phyloP scores from a whole-genome alignment of 2,797 vertebrate genomes.

The Trichosurus vulpecula region DNA sequence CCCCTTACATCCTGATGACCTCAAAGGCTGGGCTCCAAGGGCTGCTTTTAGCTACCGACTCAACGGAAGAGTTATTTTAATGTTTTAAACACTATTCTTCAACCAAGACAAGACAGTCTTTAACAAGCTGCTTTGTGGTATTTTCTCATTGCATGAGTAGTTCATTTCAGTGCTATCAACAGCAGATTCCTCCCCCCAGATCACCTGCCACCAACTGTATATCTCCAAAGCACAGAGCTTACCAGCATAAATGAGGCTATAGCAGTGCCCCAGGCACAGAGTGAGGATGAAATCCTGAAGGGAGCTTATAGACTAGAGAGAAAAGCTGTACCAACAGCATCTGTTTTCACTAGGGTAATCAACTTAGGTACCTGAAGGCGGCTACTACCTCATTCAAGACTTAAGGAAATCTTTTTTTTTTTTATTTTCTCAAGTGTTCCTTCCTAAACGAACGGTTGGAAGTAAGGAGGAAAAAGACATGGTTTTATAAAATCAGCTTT shows the following conservation, averaged over 20 bases:
- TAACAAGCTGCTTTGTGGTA: background rate
- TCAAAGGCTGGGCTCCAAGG: background rate
- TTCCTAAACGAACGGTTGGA: constrained; percentile 36
- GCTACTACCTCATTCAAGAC: constrained; percentile 43
- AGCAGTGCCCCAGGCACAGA: constrained; percentile 63
- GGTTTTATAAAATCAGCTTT: constrained; percentile 42
- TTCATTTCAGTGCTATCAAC: constrained; percentile 50
- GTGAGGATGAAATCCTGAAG: constrained; percentile 59
- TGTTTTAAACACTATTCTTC: constrained; percentile 20
- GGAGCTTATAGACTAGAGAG: constrained; percentile 68
- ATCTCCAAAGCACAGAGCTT: constrained; percentile 46
- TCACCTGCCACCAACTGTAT: constrained; percentile 39
- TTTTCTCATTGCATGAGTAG: background rate
- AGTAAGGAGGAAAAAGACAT: background rate
- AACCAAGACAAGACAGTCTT: background rate
- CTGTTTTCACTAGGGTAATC: constrained; percentile 63
- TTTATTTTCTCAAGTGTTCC: constrained; percentile 12
- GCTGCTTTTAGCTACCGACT: constrained; percentile 4
- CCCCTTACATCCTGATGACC: background rate
- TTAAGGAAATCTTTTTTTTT: constrained; percentile 39
- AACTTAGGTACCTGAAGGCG: constrained; percentile 49
- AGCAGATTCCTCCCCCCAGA: constrained; percentile 41
- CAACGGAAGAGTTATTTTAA: constrained; percentile 22
- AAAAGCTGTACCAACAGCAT: constrained; percentile 62
- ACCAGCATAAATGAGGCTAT: constrained; percentile 66